These are phyloP conservation scores for Tipula lateralis DNA, from an alignment of 2,888 invertebrate genomes.

Conservation along the genomic window DNA sequence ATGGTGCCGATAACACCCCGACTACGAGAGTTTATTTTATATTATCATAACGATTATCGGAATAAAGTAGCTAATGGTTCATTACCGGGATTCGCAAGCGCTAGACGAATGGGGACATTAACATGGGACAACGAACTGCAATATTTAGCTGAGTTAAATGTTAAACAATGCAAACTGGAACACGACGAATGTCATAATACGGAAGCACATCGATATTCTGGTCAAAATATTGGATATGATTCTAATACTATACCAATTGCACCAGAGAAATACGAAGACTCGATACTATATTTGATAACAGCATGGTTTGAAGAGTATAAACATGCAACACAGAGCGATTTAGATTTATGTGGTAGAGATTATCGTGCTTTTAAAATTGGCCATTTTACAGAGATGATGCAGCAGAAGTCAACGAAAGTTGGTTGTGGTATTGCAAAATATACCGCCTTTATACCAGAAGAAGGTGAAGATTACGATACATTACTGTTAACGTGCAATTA, in stretches of 20 bases:
- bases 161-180: background rate
- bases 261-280: background rate
- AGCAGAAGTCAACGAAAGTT: background rate
- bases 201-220: background rate
- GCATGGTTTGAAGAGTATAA: background rate
- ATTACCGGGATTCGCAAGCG: background rate
- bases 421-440: background rate
- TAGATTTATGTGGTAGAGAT: background rate
- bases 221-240: background rate
- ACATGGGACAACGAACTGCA: background rate
- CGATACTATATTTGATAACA: background rate
- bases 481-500: background rate
- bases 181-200: background rate
- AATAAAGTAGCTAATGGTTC: background rate
- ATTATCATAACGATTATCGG: background rate
- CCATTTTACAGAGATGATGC: background rate
- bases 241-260: background rate
- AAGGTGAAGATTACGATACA: background rate
- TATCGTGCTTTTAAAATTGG: background rate
- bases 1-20: background rate
- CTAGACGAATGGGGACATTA: background rate
- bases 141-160: background rate
- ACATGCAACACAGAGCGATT: background rate
- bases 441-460: background rate
- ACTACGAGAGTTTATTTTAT: background rate